Evolutionary conservation across 2,113 vertebrate genomes (phyloP).

Genomic region (Mastomys coucha): DNA sequence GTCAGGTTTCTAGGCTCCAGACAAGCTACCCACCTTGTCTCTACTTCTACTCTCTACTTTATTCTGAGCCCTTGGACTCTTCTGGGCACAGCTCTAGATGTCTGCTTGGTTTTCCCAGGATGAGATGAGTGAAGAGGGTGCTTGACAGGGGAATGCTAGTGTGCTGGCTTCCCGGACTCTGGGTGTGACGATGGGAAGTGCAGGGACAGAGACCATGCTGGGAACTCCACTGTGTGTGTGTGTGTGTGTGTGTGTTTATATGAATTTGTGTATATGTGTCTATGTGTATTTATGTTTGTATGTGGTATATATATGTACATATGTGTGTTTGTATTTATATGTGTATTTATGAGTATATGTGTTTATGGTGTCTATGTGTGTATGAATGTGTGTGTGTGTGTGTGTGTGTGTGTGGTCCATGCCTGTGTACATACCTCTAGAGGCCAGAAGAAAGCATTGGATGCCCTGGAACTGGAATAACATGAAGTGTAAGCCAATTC

Average conservation of each 20-base stretch:
- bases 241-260: neutral
- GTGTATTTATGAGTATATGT: neutral
- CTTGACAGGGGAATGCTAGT: no score
- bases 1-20: neutral
- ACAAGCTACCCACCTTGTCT: neutral
- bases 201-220: neutral
- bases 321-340: neutral
- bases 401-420: neutral
- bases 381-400: neutral
- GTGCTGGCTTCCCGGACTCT: neutral
- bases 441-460: neutral
- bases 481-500: neutral
- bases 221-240: neutral
- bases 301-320: neutral
- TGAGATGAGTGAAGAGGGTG: neutral
- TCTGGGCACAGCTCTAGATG: neutral
- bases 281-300: neutral
- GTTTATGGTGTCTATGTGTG: neutral
- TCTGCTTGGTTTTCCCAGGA: neutral
- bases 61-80: no score
- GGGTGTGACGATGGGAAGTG: neutral
- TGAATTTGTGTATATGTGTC: neutral
- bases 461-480: neutral
- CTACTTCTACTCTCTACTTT: rapidly evolving
- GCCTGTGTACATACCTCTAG: neutral